Evolutionary conservation across 2,113 vertebrate genomes (phyloP), one percentile per base, ranked within the genome.

Genomic region (Rhinolophus ferrumequinum): DNA sequence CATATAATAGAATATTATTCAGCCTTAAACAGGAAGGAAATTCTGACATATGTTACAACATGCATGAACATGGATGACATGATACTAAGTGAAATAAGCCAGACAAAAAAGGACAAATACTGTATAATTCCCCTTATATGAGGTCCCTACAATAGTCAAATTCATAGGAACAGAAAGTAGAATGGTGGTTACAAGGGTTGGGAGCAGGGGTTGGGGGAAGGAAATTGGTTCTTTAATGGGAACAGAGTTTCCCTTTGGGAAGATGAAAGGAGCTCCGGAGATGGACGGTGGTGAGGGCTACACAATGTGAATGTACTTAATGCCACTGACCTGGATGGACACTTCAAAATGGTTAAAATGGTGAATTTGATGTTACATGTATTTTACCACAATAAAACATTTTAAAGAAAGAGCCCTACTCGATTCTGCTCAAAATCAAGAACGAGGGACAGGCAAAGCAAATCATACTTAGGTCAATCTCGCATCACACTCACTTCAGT

Each of bases 381-480:
- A 80, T 80, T 96, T 72, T 87, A 72, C 18, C 33, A 66, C 62
- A 72, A 72, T 88, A n/a, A 60, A 88, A 47, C 26, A 6, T 41
- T 82, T 91, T 82, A 60, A 93, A 80, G 60, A 75, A 72, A 72
- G 35, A 88, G 16, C 24, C 33, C 7, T 11, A 62, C 35, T 69
- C 90, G 56, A 10, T 50, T 38, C 30, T 30, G 50, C 67, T 82
- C 86, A 9, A 19, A 89, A 58, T 70, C 47, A 96, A 77, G 70
- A 94, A 90, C 72, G 87, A 96, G 72, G 18, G 88, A 33, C 44
- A 90, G n/a, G 18, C 75, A 94, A 97, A 60, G 50, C 35, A 93
- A 70, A 76, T 97, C 66, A 8, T 62, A 91, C 94, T 44, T 94
- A 94, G 87, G 81, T 90, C 86, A 97, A 94, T 35, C 30, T 95